phyloP scores from a whole-genome alignment of 1,140 invertebrate genomes.

The Ceratosolen solmsi region DNA sequence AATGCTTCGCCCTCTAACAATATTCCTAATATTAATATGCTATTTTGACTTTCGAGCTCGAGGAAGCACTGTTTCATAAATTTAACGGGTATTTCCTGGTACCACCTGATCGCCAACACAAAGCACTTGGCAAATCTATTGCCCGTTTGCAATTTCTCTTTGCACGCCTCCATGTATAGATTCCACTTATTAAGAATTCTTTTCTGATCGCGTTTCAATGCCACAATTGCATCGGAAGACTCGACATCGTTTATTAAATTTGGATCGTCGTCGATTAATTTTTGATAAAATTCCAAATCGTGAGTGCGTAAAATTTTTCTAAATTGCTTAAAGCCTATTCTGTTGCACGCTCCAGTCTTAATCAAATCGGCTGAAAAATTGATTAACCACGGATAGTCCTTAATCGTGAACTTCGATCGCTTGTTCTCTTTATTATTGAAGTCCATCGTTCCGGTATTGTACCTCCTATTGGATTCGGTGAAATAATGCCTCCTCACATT shows the following conservation, averaged over 20 bases:
- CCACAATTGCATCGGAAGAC: neutral
- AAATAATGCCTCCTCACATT: neutral
- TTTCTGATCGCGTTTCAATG: conserved; percentile 4
- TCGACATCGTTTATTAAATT: conserved; percentile 26
- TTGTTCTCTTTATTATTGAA: neutral
- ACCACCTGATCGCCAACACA: conserved; percentile 13
- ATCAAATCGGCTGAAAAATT: neutral
- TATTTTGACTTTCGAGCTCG: neutral
- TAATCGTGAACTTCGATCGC: neutral
- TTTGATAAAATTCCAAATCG: conserved; percentile 35
- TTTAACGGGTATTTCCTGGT: conserved; percentile 24
- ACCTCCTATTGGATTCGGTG: neutral
- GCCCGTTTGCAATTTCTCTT: neutral
- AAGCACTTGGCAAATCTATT: neutral
- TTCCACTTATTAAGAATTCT: conserved; percentile 22
- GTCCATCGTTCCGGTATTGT: neutral
- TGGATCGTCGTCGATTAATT: conserved; percentile 5
- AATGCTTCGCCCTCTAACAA: conserved; percentile 34
- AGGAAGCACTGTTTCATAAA: conserved; percentile 5
- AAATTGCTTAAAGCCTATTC: neutral
- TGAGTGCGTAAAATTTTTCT: neutral
- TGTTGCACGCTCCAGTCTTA: neutral
- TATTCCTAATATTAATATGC: conserved; percentile 22
- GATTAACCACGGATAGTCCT: conserved; percentile 34
- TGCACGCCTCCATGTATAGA: neutral